Evolutionary conservation across 2,888 invertebrate genomes (phyloP).

Genomic region (Endomychus coccineus): DNA sequence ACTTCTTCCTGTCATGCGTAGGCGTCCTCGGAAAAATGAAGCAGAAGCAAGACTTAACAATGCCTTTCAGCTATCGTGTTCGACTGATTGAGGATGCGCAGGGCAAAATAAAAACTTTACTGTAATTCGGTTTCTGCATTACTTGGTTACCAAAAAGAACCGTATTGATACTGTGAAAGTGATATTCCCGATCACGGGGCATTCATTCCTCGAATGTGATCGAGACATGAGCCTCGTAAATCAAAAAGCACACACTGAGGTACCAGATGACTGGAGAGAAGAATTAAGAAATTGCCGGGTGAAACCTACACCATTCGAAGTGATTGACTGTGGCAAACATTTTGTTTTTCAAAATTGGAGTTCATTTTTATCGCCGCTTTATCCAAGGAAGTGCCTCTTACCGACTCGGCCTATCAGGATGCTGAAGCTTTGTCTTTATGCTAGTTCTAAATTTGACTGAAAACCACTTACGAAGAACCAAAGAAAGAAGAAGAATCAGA

Average conservation of each 20-base stretch:
- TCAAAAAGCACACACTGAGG: conserved; percentile 19
- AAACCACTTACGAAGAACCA: too few relatives aligned
- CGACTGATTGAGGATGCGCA: too few relatives aligned
- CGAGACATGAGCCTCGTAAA: conserved; percentile 21
- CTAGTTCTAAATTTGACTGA: too few relatives aligned
- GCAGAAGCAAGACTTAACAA: too few relatives aligned
- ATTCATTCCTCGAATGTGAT: conserved; percentile 26
- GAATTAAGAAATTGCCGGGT: conserved; percentile 20
- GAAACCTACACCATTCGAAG: conserved; percentile 24
- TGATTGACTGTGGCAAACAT: conserved; percentile 15
- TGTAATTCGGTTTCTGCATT: conserved; percentile 25
- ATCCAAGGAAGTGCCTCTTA: not conserved
- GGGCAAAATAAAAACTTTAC: conserved; percentile 31
- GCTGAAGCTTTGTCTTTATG: too few relatives aligned
- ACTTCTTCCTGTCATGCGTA: too few relatives aligned
- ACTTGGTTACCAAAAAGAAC: conserved; percentile 18
- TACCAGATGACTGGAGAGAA: conserved; percentile 23
- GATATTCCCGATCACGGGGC: conserved; percentile 23
- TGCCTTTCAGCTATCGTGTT: too few relatives aligned
- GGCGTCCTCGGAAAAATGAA: too few relatives aligned
- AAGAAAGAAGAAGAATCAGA: too few relatives aligned
- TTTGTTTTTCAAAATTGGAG: conserved; percentile 3
- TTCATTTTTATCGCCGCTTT: not conserved
- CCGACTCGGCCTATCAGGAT: conserved; percentile 1
- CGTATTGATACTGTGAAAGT: conserved; percentile 16